Conservation (phyloP, 2,797 vertebrate genomes). For the Thalassophryne amazonica region DNA sequence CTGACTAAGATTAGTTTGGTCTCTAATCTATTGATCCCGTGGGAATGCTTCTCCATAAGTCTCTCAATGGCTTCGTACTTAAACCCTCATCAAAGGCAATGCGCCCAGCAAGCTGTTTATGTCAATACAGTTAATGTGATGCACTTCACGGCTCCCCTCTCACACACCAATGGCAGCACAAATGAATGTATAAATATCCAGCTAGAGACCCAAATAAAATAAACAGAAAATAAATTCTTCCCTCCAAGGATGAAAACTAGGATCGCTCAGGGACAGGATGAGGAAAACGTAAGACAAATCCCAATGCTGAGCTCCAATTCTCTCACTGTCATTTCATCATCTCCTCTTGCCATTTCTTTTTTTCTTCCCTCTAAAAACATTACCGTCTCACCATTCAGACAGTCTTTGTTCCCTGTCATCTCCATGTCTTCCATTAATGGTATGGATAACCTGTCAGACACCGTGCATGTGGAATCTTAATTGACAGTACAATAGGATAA, state of each 20-base stretch:
- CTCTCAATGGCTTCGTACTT: constrained; percentile 69
- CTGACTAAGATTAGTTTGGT: constrained; percentile 56
- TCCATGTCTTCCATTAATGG: constrained; percentile 40
- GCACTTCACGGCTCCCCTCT: constrained; percentile 58
- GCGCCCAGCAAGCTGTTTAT: constrained; percentile 62
- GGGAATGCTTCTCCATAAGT: constrained; percentile 68
- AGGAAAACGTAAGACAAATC: constrained; percentile 68
- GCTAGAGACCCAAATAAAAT: constrained; percentile 42
- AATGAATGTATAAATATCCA: constrained; percentile 51
- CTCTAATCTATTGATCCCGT: constrained; percentile 74
- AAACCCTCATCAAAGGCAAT: constrained; percentile 74
- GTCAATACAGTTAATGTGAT: constrained; percentile 75
- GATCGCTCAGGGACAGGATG: constrained; percentile 33
- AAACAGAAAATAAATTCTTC: constrained; percentile 47
- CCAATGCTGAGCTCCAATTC: constrained; percentile 49
- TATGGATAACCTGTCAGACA: constrained; percentile 50
- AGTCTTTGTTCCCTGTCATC: constrained; percentile 43
- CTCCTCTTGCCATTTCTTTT: constrained; percentile 1
- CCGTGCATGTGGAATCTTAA: constrained; percentile 49
- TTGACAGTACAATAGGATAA: constrained; percentile 68
- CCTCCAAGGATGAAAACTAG: constrained; percentile 25
- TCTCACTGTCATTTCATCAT: constrained; percentile 55
- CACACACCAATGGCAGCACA: constrained; percentile 32
- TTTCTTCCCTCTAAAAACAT: constrained; percentile 45
- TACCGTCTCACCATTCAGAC: constrained; percentile 37